These are phyloP conservation scores for Drosophila sp. DNA, from an alignment of 1,140 invertebrate species.

Conservation along the genomic window DNA sequence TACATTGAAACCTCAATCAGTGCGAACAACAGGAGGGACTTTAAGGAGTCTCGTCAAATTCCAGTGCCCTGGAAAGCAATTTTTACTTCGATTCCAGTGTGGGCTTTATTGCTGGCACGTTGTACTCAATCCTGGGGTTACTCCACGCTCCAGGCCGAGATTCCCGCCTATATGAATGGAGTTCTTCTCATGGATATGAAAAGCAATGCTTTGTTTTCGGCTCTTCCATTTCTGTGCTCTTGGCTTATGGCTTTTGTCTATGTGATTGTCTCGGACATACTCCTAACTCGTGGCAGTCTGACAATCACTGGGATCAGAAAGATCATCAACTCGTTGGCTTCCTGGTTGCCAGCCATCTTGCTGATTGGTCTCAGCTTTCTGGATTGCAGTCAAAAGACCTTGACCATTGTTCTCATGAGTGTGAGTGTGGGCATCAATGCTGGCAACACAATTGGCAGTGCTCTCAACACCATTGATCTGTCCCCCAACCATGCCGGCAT, in stretches of 20 bases:
- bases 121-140: conserved; percentile 97
- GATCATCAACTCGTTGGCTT: conserved; percentile 87
- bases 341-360: conserved; percentile 87
- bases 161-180: conserved; percentile 95
- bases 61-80: conserved; percentile 91
- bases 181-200: conserved; percentile 92
- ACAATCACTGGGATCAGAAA: conserved; percentile 87
- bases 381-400: conserved; percentile 84
- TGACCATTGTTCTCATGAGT: conserved; percentile 88
- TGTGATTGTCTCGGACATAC: conserved; percentile 87
- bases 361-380: conserved; percentile 88
- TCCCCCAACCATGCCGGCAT: conserved; percentile 91
- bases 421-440: conserved; percentile 91
- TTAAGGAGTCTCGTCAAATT: conserved; percentile 34
- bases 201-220: conserved; percentile 89
- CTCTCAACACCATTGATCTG: conserved; percentile 90
- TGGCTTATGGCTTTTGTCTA: conserved; percentile 89
- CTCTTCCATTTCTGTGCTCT: conserved; percentile 92
- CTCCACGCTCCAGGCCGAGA: conserved; percentile 95
- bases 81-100: conserved; percentile 91
- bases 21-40: conserved; percentile 39
- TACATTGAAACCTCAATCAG: conserved; percentile 87
- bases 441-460: conserved; percentile 89
- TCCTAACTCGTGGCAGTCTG: conserved; percentile 86
- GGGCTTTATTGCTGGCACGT: conserved; percentile 92